Conservation (phyloP, 2,888 invertebrate genomes). For the Osmoderma eremita region DNA sequence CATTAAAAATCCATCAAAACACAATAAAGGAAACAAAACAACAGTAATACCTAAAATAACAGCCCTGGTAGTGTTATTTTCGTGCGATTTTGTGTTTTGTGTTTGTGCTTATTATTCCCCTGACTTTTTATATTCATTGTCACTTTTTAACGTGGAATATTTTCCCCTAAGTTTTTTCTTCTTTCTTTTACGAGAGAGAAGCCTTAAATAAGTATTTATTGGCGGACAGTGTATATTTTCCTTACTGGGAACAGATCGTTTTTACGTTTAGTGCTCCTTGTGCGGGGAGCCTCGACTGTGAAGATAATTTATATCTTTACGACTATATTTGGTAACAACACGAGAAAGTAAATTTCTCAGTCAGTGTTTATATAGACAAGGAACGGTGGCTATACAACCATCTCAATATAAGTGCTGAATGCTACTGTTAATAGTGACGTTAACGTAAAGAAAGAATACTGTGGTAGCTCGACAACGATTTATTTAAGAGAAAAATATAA, state of each 20-base stretch:
- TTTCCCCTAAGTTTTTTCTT: constrained; percentile 27
- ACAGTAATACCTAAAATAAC: constrained; percentile 13
- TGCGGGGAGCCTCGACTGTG: constrained; percentile 36
- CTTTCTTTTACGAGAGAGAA: constrained; percentile 41
- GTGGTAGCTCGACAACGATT: constrained; percentile 48
- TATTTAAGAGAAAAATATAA: constrained; percentile 40
- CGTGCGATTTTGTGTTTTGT: constrained; percentile 43
- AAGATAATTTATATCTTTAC: constrained; percentile 33
- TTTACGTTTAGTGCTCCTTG: constrained; percentile 29
- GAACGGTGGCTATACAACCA: constrained; percentile 12
- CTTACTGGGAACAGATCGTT: neutral
- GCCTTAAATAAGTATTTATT: constrained; percentile 39
- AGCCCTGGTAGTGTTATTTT: constrained; percentile 41
- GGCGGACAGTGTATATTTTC: constrained; percentile 28
- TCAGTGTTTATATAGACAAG: constrained; percentile 29
- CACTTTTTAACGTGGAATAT: constrained; percentile 36
- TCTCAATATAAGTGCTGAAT: constrained; percentile 37
- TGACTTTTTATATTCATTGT: constrained; percentile 43
- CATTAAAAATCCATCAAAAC: constrained; percentile 31
- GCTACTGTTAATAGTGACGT: constrained; percentile 29
- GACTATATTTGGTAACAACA: constrained; percentile 2
- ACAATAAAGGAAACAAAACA: neutral
- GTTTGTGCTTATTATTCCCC: constrained; percentile 44
- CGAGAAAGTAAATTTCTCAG: neutral
- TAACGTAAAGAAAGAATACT: constrained; percentile 17